These are phyloP conservation scores for Andrena haemorrhoa DNA, from an alignment of 2,888 invertebrate species.

Conservation along the genomic window DNA sequence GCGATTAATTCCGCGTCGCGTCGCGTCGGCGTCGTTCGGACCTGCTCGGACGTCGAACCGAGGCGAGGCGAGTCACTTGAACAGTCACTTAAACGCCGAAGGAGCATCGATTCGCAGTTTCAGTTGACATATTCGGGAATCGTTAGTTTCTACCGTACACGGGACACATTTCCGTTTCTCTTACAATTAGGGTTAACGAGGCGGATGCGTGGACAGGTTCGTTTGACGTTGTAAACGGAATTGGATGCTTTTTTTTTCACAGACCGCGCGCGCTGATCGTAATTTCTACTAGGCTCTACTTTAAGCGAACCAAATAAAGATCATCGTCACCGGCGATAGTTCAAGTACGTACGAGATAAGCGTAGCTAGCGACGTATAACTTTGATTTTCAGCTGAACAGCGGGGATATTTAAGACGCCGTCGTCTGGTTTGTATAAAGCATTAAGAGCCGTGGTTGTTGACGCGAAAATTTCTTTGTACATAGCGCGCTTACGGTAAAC, in stretches of 20 bases:
- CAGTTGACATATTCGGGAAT: conserved; percentile 9
- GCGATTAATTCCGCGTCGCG: conserved; percentile 1
- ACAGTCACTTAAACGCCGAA: conserved; percentile 10
- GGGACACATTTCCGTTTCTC: conserved; percentile 27
- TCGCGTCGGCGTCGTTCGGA: not conserved
- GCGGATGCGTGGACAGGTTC: not conserved
- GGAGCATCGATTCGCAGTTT: conserved; percentile 6
- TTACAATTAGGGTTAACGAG: conserved; percentile 5
- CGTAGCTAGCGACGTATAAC: conserved; percentile 59
- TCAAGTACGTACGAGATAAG: conserved; percentile 62
- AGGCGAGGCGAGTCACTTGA: not conserved
- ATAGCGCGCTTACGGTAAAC: conserved; percentile 72
- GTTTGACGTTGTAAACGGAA: conserved; percentile 16
- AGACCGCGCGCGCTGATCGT: conserved; percentile 36
- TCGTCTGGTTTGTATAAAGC: conserved; percentile 76
- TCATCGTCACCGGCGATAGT: conserved; percentile 57
- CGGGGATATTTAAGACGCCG: conserved; percentile 64
- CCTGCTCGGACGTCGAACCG: not conserved
- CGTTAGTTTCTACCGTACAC: conserved; percentile 17
- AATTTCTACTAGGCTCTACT: conserved; percentile 59
- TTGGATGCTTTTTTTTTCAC: conserved; percentile 67
- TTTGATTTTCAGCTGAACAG: conserved; percentile 54
- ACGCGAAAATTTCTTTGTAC: conserved; percentile 73
- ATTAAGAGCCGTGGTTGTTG: conserved; percentile 75
- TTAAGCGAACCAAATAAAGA: conserved; percentile 66